phyloP scores from a whole-genome alignment of 37 sponge, comb jelly and placozoan genomes.

The Eunapius fragilis region DNA sequence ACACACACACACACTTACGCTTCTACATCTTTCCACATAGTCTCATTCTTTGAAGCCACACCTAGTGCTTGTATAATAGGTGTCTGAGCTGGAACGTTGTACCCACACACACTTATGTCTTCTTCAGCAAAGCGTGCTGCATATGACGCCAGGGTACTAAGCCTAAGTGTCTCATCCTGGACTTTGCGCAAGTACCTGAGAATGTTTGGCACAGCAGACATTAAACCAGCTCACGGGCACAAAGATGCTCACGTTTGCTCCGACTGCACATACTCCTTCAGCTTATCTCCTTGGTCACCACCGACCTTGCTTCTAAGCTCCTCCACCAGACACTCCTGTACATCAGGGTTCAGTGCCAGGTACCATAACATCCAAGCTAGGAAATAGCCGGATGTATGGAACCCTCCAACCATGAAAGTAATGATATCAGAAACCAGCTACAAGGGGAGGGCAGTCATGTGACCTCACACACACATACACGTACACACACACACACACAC shows the following conservation, averaged over 20 bases:
- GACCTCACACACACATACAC: no score
- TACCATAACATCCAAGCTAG: conserved; percentile 53
- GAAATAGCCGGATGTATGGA: conserved; percentile 87
- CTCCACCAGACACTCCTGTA: conserved; percentile 45
- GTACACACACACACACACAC: neutral
- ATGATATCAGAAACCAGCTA: conserved; percentile 66
- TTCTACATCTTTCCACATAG: conserved; percentile 63
- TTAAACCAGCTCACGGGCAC: neutral
- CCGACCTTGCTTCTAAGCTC: conserved; percentile 47
- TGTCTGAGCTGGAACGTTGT: conserved; percentile 70
- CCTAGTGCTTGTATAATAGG: conserved; percentile 92
- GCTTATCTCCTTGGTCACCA: conserved; percentile 32
- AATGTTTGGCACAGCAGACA: no score
- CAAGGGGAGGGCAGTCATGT: neutral
- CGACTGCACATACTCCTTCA: conserved; percentile 51
- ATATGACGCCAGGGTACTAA: conserved; percentile 84
- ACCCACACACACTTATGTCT: conserved; percentile 71
- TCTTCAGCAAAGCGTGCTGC: conserved; percentile 73
- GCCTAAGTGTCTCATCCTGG: conserved; percentile 81
- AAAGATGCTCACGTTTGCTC: neutral
- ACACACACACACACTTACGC: no score
- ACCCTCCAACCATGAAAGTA: conserved; percentile 86
- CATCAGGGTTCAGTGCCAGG: conserved; percentile 53
- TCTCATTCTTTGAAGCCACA: conserved; percentile 66
- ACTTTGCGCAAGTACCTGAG: conserved; percentile 77